Percentiles rank a stretch among this genome's conserved stretches.
phyloP scores from a whole-genome alignment of 2,797 vertebrate genomes.

The Antennarius maculatus region DNA sequence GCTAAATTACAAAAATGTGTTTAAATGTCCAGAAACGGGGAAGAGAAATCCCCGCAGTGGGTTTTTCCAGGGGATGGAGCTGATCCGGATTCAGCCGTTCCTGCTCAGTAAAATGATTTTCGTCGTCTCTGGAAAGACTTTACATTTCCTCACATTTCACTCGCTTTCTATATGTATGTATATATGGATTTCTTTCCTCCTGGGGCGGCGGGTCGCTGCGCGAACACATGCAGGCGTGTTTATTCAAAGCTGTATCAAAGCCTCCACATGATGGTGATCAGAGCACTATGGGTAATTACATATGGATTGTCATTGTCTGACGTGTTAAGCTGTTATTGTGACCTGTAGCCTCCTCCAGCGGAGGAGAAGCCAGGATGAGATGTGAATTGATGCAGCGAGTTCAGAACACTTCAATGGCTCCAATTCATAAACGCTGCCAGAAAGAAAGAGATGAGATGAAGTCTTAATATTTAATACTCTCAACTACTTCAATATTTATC shows the following conservation, averaged over 20 bases:
- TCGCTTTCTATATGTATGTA: too few relatives aligned
- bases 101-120: constrained; percentile 51
- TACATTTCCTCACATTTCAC: constrained; percentile 16
- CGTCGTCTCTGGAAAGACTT: constrained; percentile 16
- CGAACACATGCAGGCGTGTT: too few relatives aligned
- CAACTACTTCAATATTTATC: neutral
- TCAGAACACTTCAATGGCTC: neutral
- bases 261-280: constrained; percentile 39
- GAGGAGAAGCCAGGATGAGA: constrained; percentile 7
- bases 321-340: constrained; percentile 3
- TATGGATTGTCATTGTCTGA: too few relatives aligned
- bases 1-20: constrained; percentile 25
- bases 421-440: neutral
- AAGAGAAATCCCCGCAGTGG: constrained; percentile 33
- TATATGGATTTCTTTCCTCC: too few relatives aligned
- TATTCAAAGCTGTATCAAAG: constrained; percentile 24
- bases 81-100: constrained; percentile 51
- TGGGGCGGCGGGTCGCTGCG: neutral
- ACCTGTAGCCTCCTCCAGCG: constrained; percentile 11
- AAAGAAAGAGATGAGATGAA: neutral
- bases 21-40: constrained; percentile 16
- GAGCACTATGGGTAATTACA: constrained; percentile 2
- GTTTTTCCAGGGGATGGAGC: constrained; percentile 22
- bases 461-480: neutral
- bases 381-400: constrained; percentile 18